Evolutionary conservation across 2,113 vertebrate species (phyloP).

Genomic region (Hypanus sabinus): DNA sequence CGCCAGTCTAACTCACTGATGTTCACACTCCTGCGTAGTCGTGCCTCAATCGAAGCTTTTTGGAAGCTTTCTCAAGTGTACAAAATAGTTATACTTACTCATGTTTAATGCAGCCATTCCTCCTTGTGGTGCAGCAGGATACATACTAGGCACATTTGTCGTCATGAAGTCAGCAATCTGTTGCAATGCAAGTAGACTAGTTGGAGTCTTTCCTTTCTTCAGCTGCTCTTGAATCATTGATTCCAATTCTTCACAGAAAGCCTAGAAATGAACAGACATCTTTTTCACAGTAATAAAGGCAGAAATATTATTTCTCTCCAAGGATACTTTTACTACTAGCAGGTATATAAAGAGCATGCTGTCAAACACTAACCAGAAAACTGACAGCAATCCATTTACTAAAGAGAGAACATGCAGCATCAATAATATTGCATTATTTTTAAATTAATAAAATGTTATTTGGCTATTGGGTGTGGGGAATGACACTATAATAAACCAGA

Average conservation of each 20-base stretch:
- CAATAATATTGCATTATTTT: background rate
- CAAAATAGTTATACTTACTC: constrained; percentile 68
- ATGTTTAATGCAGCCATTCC: constrained; percentile 95
- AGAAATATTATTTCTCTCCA: background rate
- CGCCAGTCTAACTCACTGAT: too few relatives aligned
- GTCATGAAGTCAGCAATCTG: constrained; percentile 99
- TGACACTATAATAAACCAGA: background rate
- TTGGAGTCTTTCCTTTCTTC: constrained; percentile 93
- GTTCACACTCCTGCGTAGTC: too few relatives aligned
- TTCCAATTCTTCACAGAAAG: constrained; percentile 94
- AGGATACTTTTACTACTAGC: background rate
- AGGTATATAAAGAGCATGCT: background rate
- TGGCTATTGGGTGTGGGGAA: background rate
- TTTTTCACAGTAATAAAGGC: background rate
- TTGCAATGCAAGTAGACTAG: constrained; percentile 86
- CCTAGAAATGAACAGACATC: constrained; percentile 54
- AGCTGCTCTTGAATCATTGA: constrained; percentile 97
- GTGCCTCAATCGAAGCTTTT: too few relatives aligned
- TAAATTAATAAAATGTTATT: too few relatives aligned
- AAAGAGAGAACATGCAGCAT: background rate
- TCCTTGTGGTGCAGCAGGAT: constrained; percentile 85
- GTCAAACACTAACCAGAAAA: background rate
- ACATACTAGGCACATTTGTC: constrained; percentile 81
- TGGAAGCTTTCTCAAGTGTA: background rate
- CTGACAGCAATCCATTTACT: background rate